A percentile compares a stretch with the other conserved stretches of the same genome.
Conservation (phyloP, 1,140 invertebrate genomes). For the Venustaconcha ellipsiformis region DNA sequence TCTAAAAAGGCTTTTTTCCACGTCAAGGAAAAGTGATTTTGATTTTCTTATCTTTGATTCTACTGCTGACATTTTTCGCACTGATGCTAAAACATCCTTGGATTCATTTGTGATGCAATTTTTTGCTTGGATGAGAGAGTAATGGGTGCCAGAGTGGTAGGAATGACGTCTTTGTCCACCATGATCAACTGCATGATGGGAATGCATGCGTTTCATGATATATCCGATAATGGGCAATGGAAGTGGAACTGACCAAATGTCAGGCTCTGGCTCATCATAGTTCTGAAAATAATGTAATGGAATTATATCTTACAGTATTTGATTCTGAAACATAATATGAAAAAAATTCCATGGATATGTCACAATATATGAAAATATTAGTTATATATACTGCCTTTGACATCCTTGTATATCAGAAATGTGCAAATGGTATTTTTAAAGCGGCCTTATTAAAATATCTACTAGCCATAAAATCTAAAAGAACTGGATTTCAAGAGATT, state of each 20-base stretch:
- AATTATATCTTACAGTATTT: no score
- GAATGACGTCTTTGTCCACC: slow-evolving; percentile 14
- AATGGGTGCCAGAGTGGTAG: slow-evolving; percentile 5
- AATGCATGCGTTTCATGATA: slow-evolving; percentile 47
- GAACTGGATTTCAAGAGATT: no score
- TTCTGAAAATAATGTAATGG: slow-evolving; percentile 37
- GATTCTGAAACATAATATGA: background rate
- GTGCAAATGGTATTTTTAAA: no score
- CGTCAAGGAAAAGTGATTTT: background rate
- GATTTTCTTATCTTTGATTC: slow-evolving; percentile 3
- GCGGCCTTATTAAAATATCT: no score
- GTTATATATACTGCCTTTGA: background rate
- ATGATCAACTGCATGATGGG: slow-evolving; percentile 22
- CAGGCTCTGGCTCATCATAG: slow-evolving; percentile 46
- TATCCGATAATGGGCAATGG: slow-evolving; percentile 56
- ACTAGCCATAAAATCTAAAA: no score
- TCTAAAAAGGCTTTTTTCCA: slow-evolving; percentile 1
- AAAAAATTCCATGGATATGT: background rate
- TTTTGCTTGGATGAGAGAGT: slow-evolving; percentile 13
- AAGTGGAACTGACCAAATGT: slow-evolving; percentile 48
- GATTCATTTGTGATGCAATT: background rate
- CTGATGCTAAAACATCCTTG: background rate
- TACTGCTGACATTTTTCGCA: background rate
- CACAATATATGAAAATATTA: background rate
- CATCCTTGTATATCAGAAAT: no score